These are phyloP conservation scores for Hylyphantes graminicola DNA, from an alignment of 1,140 invertebrate genomes.

Conservation along the genomic window DNA sequence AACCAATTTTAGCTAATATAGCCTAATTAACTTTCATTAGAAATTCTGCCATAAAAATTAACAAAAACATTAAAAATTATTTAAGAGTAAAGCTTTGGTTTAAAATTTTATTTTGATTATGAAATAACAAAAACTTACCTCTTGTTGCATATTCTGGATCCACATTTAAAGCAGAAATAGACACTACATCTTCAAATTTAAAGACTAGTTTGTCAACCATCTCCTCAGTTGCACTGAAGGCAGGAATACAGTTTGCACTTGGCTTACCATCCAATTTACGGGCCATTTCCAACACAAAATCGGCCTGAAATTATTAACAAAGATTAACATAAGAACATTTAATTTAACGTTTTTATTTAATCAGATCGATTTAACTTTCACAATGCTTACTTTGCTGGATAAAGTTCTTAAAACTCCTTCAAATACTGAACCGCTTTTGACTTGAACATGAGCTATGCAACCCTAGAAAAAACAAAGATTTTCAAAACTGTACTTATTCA, in stretches of 20 bases:
- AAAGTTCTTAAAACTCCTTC: slow-evolving; percentile 89
- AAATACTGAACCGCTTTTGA: slow-evolving; percentile 82
- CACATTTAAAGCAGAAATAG: slow-evolving; percentile 81
- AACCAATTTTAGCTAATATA: no score
- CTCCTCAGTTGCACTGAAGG: slow-evolving; percentile 70
- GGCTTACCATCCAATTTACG: slow-evolving; percentile 80
- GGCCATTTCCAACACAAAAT: slow-evolving; percentile 85
- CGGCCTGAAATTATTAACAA: slow-evolving; percentile 71
- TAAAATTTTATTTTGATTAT: not conserved
- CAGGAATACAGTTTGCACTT: slow-evolving; percentile 63
- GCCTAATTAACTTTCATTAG: no score
- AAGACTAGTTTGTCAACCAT: slow-evolving; percentile 87
- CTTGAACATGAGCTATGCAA: slow-evolving; percentile 73
- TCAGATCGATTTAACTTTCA: not conserved
- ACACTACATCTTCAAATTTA: slow-evolving; percentile 83
- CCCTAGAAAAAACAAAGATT: slow-evolving; percentile 63
- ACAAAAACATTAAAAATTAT: no score
- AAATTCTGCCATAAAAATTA: no score
- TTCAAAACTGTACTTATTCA: no score
- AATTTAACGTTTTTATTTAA: not conserved
- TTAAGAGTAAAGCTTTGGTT: not conserved
- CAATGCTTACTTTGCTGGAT: slow-evolving; percentile 73
- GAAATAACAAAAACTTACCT: slow-evolving; percentile 67
- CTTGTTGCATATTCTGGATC: slow-evolving; percentile 88
- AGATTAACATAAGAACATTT: not conserved